Conservation (phyloP, 2,113 vertebrate species). For the Sebastes fasciatus region DNA sequence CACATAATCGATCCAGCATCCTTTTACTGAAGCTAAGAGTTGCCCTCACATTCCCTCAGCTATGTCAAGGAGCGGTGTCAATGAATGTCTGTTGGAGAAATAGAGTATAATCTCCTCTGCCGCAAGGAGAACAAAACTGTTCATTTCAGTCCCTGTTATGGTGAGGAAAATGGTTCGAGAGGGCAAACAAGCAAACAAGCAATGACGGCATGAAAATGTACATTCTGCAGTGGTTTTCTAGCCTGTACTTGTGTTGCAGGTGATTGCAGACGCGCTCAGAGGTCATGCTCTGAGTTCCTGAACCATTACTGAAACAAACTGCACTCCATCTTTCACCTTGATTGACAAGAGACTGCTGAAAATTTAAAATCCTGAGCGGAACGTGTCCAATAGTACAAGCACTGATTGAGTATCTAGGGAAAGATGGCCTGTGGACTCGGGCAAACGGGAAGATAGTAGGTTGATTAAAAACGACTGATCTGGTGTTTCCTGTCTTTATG, state of each 20-base stretch:
- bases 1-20: neutral
- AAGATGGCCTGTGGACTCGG: slow-evolving; percentile 45
- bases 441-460: slow-evolving; percentile 43
- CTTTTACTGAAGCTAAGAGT: neutral
- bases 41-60: neutral
- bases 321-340: slow-evolving; percentile 1
- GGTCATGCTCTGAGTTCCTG: neutral
- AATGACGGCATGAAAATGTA: neutral
- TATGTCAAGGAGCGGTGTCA: neutral
- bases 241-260: neutral
- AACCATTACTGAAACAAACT: slow-evolving; percentile 5
- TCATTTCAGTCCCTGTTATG: slow-evolving; percentile 1
- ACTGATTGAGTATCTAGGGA: slow-evolving; percentile 43
- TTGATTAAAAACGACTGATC: slow-evolving; percentile 61
- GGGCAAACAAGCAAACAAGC: neutral
- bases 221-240: neutral
- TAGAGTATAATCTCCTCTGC: slow-evolving; percentile 21
- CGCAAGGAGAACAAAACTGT: slow-evolving; percentile 35
- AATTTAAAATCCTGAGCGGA: slow-evolving; percentile 40
- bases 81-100: slow-evolving; percentile 5
- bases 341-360: slow-evolving; percentile 49
- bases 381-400: slow-evolving; percentile 19
- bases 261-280: neutral
- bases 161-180: slow-evolving; percentile 25
- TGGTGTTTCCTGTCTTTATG: slow-evolving; percentile 65